A percentile compares a stretch with the other conserved stretches of the same genome.
Evolutionary conservation across 2,113 vertebrate species (phyloP).

Genomic region (Dipodomys spectabilis): DNA sequence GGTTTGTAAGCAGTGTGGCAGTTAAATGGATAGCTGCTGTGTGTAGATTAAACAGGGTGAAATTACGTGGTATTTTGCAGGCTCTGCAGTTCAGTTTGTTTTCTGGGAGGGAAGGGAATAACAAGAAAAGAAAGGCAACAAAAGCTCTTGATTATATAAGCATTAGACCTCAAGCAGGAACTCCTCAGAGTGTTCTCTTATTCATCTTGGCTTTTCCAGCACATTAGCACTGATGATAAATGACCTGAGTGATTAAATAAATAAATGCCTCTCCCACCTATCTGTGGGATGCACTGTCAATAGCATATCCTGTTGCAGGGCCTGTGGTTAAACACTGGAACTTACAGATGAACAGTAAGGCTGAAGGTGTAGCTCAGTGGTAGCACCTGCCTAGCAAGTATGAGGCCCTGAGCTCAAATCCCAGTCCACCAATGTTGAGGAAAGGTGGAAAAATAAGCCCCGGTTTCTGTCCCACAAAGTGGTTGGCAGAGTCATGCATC

Average conservation of each 20-base stretch:
- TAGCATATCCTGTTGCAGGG: neutral
- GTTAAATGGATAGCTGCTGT: neutral
- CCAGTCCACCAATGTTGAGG: no score
- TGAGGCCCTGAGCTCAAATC: no score
- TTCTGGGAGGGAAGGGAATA: conserved; percentile 66
- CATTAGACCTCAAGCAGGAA: neutral
- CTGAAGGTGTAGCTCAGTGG: no score
- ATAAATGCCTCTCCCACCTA: neutral
- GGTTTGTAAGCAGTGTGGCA: neutral
- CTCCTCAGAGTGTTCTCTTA: neutral
- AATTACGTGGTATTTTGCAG: conserved; percentile 47
- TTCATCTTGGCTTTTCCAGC: neutral
- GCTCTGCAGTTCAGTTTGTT: conserved; percentile 56
- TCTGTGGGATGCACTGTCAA: neutral
- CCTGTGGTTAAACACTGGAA: neutral
- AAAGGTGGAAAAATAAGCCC: neutral
- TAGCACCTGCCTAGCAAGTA: no score
- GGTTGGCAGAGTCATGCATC: neutral
- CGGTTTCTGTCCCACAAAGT: neutral
- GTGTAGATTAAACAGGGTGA: conserved; percentile 12
- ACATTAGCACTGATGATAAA: neutral
- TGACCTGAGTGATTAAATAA: neutral
- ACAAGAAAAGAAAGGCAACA: conserved; percentile 15
- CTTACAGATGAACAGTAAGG: no score
- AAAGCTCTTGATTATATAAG: conserved; percentile 30